A percentile compares a stretch with the other conserved stretches of the same genome.
Conservation (phyloP, 2,797 vertebrate species). For the Craterocephalus amniculus region DNA sequence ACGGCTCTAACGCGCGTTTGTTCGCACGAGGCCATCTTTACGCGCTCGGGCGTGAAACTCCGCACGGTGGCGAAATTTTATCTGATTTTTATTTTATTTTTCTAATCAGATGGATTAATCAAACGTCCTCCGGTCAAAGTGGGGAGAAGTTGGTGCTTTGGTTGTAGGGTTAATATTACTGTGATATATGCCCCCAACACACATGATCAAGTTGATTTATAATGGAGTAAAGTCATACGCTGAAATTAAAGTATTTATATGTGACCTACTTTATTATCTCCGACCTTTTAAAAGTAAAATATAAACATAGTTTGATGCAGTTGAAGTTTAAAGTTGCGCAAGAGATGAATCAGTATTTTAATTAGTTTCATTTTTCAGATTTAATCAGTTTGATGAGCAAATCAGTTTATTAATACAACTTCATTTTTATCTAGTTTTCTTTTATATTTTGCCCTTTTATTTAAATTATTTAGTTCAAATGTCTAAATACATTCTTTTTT, state of each 20-base stretch:
- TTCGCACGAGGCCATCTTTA: accelerated
- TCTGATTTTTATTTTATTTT: neutral
- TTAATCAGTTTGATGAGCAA: too few species aligned
- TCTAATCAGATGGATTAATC: slow-evolving; percentile 40
- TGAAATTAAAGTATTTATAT: neutral
- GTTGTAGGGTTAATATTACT: neutral
- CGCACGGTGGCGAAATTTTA: neutral
- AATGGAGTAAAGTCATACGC: neutral
- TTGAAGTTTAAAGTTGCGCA: too few species aligned
- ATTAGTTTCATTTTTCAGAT: too few species aligned
- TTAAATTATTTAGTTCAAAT: too few species aligned
- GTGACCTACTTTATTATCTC: neutral
- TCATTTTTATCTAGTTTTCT: too few species aligned
- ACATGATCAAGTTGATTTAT: too few species aligned
- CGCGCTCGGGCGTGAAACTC: neutral
- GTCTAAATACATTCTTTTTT: too few species aligned
- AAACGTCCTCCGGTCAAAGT: slow-evolving; percentile 38
- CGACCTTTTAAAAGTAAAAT: neutral
- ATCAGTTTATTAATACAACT: too few species aligned
- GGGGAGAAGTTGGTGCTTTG: slow-evolving; percentile 20
- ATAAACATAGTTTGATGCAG: too few species aligned
- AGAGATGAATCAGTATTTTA: too few species aligned
- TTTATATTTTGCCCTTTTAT: too few species aligned
- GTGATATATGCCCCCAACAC: neutral
- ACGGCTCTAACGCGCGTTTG: too few species aligned